Evolutionary conservation across 23 tunicate species (phyloP).

Genomic region (Ciona savignyi): DNA sequence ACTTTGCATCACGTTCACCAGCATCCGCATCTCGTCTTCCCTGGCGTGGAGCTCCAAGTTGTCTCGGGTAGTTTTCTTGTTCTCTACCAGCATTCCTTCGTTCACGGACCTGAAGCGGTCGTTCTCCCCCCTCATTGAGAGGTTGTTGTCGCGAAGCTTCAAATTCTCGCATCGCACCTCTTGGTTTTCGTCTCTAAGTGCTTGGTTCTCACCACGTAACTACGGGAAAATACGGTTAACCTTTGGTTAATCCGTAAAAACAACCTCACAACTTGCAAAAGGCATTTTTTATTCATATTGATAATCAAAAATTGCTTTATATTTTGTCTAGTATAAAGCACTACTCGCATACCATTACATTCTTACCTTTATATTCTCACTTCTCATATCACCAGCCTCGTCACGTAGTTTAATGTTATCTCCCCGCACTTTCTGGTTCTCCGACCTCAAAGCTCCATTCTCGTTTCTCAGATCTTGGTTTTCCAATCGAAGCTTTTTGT

Average conservation of each 20-base stretch:
- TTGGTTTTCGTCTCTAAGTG: constrained; percentile 82
- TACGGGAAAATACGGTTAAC: background rate
- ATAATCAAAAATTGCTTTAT: no score
- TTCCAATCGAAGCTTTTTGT: constrained; percentile 71
- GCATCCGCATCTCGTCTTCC: constrained; percentile 83
- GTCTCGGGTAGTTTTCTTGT: constrained; percentile 54
- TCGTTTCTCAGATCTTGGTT: constrained; percentile 79
- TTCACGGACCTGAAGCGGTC: constrained; percentile 63
- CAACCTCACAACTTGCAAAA: background rate
- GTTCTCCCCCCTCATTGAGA: constrained; percentile 57
- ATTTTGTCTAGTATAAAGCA: no score
- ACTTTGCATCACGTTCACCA: constrained; percentile 75
- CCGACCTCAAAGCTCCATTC: constrained; percentile 74
- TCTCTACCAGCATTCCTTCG: constrained; percentile 51
- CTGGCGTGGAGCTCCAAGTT: constrained; percentile 75
- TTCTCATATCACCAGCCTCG: constrained; percentile 63
- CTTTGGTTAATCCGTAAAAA: background rate
- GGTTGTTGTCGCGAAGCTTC: constrained; percentile 82
- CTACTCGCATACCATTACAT: background rate
- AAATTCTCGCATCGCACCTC: constrained; percentile 75
- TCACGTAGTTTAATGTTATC: constrained; percentile 63
- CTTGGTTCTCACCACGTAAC: constrained; percentile 80
- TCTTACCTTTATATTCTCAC: constrained; percentile 61
- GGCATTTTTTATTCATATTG: background rate
- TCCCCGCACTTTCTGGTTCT: constrained; percentile 76